These are phyloP conservation scores for Yoshiicerus persimilis DNA, from an alignment of 1,140 invertebrate genomes.

Conservation along the genomic window DNA sequence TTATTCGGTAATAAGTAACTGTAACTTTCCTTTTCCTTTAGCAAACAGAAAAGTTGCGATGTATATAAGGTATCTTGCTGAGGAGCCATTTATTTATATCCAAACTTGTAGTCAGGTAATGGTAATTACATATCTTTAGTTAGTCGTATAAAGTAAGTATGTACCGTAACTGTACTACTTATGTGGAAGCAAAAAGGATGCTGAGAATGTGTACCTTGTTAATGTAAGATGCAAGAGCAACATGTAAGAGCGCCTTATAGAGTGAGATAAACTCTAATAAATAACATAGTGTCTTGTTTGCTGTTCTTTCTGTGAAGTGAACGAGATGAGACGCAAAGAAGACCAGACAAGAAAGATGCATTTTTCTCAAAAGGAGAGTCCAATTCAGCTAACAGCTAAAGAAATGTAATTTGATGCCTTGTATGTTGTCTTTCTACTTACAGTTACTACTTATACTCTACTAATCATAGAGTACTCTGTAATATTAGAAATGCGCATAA, in stretches of 20 bases:
- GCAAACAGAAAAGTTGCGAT: background rate
- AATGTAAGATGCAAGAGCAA: background rate
- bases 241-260: background rate
- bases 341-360: background rate
- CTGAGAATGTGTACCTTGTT: background rate
- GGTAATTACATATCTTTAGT: background rate
- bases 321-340: background rate
- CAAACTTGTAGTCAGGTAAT: background rate
- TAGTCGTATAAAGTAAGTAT: background rate
- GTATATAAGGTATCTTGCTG: background rate
- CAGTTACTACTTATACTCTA: background rate
- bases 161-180: background rate
- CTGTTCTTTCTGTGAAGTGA: background rate
- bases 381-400: background rate
- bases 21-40: slow-evolving; percentile 5
- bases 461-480: too few species aligned
- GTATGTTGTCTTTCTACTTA: background rate
- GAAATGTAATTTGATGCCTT: background rate
- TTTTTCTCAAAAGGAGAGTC: background rate
- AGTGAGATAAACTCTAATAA: background rate
- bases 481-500: background rate
- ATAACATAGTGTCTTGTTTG: background rate
- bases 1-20: background rate
- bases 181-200: background rate
- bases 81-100: background rate